A percentile compares a stretch with the other conserved stretches of the same genome.
phyloP scores from a whole-genome alignment of 2,888 invertebrate species.

The Macrophya annulata region DNA sequence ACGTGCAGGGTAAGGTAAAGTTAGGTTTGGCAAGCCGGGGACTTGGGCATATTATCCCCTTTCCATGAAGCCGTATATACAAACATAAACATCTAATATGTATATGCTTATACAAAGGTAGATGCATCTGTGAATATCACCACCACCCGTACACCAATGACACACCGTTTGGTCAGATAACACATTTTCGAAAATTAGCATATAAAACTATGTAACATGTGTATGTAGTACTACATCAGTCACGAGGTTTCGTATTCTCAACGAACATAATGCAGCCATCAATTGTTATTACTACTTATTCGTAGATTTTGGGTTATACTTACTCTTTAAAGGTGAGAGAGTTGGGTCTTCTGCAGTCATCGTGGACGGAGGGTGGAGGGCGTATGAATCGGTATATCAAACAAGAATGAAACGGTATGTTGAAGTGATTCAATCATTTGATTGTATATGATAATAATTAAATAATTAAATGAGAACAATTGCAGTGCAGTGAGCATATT shows the following conservation, averaged over 20 bases:
- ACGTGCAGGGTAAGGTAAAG: conserved; percentile 46
- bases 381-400: no score
- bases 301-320: not conserved
- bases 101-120: not conserved
- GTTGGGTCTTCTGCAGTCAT: not conserved
- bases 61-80: not conserved
- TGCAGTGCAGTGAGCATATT: not conserved
- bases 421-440: not conserved
- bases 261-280: not conserved
- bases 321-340: not conserved
- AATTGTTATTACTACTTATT: not conserved
- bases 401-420: not conserved
- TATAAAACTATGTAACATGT: not conserved
- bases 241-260: not conserved
- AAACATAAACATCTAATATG: not conserved
- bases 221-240: not conserved
- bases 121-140: not conserved
- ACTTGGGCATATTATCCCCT: conserved; percentile 49
- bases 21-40: conserved; percentile 50
- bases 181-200: conserved; percentile 4
- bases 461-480: not conserved
- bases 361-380: not conserved
- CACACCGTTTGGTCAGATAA: not conserved
- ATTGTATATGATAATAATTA: not conserved
- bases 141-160: not conserved